These are phyloP conservation scores for Agonopterix subpropinquella DNA, from an alignment of 2,888 invertebrate genomes.

Conservation along the genomic window DNA sequence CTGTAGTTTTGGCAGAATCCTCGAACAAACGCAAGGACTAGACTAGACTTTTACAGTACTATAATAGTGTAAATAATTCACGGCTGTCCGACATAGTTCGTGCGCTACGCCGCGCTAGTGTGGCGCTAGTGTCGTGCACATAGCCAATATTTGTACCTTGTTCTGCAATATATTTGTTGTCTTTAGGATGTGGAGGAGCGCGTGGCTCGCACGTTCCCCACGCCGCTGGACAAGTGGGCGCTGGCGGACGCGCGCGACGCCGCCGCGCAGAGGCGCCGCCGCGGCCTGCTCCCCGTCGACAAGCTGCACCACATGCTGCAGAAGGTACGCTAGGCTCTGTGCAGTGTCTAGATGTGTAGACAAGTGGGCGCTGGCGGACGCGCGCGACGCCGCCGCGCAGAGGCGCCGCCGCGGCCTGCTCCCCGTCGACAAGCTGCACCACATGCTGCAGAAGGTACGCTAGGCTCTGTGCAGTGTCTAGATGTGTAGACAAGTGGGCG, in stretches of 20 bases:
- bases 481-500: slow-evolving; percentile 89
- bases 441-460: slow-evolving; percentile 77
- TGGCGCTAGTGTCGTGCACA: no score
- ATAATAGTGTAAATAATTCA: no score
- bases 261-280: slow-evolving; percentile 83
- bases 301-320: slow-evolving; percentile 89
- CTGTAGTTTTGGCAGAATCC: no score
- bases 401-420: slow-evolving; percentile 84
- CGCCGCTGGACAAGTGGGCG: slow-evolving; percentile 96
- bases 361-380: slow-evolving; percentile 94
- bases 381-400: slow-evolving; percentile 87
- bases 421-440: slow-evolving; percentile 93
- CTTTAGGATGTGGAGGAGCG: slow-evolving; percentile 93
- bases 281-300: slow-evolving; percentile 89
- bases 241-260: slow-evolving; percentile 91
- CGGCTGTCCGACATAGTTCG: no score
- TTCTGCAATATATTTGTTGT: neutral
- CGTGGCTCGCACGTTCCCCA: slow-evolving; percentile 94
- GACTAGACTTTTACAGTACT: no score
- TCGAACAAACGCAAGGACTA: no score
- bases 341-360: slow-evolving; percentile 68
- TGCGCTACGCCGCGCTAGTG: no score
- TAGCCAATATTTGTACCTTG: no score
- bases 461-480: no score
- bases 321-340: slow-evolving; percentile 29